Evolutionary conservation across 2,888 invertebrate genomes (phyloP).

Genomic region (Cataglyphis livida): DNA sequence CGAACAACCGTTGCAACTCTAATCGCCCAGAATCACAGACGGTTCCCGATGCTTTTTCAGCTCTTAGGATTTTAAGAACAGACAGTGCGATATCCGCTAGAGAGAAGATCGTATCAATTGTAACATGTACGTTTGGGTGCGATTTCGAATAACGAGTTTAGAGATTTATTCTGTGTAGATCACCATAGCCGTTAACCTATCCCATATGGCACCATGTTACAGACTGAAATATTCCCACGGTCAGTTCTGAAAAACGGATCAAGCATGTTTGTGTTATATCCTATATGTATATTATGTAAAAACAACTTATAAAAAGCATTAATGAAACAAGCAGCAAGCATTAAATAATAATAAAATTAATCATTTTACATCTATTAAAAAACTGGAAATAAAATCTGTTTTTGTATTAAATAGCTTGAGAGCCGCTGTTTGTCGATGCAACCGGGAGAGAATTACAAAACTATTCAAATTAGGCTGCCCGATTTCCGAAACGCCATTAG

Average conservation of each 20-base stretch:
- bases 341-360: conserved; percentile 24
- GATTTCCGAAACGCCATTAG: conserved; percentile 73
- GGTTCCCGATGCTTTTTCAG: conserved; percentile 19
- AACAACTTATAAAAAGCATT: background rate
- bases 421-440: conserved; percentile 57
- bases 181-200: conserved; percentile 16
- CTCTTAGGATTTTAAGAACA: background rate
- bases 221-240: conserved; percentile 29
- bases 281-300: background rate
- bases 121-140: background rate
- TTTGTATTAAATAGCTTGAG: conserved; percentile 21
- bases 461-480: conserved; percentile 74
- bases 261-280: background rate
- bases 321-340: background rate
- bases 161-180: conserved; percentile 30
- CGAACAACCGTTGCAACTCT: conserved; percentile 72
- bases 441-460: conserved; percentile 69
- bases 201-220: conserved; percentile 2
- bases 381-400: background rate
- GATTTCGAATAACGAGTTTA: conserved; percentile 23
- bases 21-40: conserved; percentile 69
- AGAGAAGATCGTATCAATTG: conserved; percentile 39
- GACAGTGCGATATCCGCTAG: conserved; percentile 3
- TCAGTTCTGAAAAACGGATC: background rate
- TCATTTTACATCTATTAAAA: background rate